phyloP scores from a whole-genome alignment of 2,113 vertebrate species.

The Dissostichus mawsoni region DNA sequence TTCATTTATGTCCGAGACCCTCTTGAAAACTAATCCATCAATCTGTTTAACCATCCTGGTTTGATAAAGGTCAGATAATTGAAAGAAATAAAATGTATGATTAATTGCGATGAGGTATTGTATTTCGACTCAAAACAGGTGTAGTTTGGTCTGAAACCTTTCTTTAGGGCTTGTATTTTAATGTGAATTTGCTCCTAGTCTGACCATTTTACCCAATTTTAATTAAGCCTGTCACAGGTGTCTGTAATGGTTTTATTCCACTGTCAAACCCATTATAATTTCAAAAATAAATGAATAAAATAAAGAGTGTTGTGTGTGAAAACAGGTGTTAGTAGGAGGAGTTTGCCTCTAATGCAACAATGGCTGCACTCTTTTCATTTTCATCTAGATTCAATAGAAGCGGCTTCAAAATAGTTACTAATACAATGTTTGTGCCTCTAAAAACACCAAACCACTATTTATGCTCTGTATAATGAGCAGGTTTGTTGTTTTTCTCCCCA shows the following conservation, averaged over 20 bases:
- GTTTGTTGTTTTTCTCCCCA: slow-evolving; percentile 12
- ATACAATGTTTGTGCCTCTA: not conserved
- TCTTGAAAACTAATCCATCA: not conserved
- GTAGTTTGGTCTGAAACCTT: not conserved
- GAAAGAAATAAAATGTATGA: not conserved
- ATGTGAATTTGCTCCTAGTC: not conserved
- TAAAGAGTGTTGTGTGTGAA: not conserved
- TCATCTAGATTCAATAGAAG: not conserved
- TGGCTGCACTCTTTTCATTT: not conserved
- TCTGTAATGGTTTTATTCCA: not conserved
- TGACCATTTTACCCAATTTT: not conserved
- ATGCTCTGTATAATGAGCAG: not conserved
- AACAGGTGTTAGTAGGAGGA: slow-evolving; percentile 7
- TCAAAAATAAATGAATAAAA: not conserved
- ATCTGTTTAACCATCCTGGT: not conserved
- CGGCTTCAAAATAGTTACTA: not conserved
- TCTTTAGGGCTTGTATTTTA: not conserved
- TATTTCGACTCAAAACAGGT: not conserved
- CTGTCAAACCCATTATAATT: not conserved
- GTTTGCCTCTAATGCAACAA: not conserved
- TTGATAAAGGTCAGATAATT: slow-evolving; percentile 1
- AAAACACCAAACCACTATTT: not conserved
- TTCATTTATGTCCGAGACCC: not conserved
- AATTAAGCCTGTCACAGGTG: not conserved
- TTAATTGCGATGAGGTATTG: not conserved